These are phyloP conservation scores for Tragelaphus scriptus DNA, from an alignment of 2,113 vertebrate species.

Conservation along the genomic window DNA sequence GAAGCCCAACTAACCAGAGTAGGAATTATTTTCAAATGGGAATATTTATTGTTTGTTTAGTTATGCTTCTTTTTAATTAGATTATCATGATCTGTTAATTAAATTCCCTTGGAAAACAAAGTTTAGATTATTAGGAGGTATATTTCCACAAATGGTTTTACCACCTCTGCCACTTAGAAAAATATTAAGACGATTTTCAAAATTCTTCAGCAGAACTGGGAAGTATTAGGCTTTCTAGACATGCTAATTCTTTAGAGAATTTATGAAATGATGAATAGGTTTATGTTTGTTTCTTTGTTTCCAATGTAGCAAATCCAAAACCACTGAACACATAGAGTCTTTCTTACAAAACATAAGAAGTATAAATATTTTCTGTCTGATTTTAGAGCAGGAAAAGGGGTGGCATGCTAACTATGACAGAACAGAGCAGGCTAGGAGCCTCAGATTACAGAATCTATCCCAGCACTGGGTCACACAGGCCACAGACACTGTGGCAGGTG, in stretches of 20 bases:
- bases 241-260: background rate
- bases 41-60: background rate
- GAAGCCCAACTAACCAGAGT: background rate
- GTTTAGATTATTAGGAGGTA: background rate
- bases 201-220: background rate
- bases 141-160: slow-evolving; percentile 13
- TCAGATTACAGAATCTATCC: background rate
- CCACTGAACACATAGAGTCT: background rate
- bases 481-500: background rate
- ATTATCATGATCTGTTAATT: slow-evolving; percentile 33
- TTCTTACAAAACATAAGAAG: background rate
- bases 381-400: background rate
- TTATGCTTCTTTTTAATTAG: slow-evolving; percentile 28
- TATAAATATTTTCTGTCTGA: background rate
- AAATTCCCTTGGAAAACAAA: slow-evolving; percentile 31
- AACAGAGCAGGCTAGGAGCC: background rate
- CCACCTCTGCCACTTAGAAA: slow-evolving; percentile 8
- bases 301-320: background rate
- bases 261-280: slow-evolving; percentile 1
- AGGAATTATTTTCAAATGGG: slow-evolving; percentile 22
- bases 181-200: slow-evolving; percentile 6
- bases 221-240: background rate
- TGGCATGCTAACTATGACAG: background rate
- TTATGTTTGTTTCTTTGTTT: slow-evolving; percentile 13
- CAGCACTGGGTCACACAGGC: background rate